phyloP scores from a whole-genome alignment of 2,113 vertebrate species.

The Diphyllodes magnificus region DNA sequence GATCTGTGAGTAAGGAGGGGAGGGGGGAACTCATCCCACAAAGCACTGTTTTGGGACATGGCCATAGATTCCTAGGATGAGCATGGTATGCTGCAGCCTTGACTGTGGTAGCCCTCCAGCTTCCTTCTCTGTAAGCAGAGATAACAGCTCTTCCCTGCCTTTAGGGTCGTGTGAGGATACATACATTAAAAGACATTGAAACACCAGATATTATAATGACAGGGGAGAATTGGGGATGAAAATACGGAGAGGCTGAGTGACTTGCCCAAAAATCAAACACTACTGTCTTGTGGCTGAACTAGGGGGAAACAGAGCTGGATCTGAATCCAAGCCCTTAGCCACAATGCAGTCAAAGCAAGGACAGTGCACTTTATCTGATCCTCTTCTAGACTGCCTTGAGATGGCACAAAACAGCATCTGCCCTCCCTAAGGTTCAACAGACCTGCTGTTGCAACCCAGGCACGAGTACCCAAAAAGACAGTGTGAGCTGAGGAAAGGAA shows the following conservation, averaged over 20 bases:
- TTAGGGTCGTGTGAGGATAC: not conserved
- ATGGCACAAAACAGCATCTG: not conserved
- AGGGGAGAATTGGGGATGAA: not conserved
- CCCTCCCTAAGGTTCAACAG: too few relatives aligned
- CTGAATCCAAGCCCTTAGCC: not conserved
- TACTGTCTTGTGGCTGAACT: not conserved
- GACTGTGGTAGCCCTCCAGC: not conserved
- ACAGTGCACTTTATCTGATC: not conserved
- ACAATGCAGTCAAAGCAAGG: not conserved
- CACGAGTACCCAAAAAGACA: not conserved
- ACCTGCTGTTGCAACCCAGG: not conserved
- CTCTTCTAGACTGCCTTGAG: not conserved
- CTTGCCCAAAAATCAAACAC: not conserved
- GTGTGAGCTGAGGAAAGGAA: not conserved
- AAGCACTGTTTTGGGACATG: not conserved
- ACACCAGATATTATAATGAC: constrained; percentile 14
- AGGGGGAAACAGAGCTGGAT: not conserved
- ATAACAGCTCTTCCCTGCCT: not conserved
- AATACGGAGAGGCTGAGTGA: not conserved
- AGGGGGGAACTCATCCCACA: not conserved
- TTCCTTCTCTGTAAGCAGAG: not conserved
- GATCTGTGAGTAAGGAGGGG: not conserved
- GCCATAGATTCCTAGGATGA: not conserved
- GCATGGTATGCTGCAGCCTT: not conserved
- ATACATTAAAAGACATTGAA: not conserved